A percentile compares a stretch with the other conserved stretches of the same genome.
phyloP scores from a whole-genome alignment of 2,797 vertebrate genomes.

The Karalla daura region DNA sequence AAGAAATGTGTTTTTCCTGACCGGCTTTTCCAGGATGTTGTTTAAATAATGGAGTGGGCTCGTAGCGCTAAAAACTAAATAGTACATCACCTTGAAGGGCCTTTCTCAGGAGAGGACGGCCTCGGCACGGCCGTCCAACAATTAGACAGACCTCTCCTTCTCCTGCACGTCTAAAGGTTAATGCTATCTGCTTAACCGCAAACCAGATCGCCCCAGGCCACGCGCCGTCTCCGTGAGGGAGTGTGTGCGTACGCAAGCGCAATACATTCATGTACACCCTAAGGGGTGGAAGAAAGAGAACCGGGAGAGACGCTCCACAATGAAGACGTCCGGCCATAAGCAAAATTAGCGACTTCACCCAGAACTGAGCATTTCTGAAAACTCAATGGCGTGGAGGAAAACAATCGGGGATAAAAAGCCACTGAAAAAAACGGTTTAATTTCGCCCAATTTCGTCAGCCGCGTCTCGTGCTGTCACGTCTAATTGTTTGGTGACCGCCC shows the following conservation, averaged over 20 bases:
- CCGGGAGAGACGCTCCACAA: conserved; percentile 19
- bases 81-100: conserved; percentile 88
- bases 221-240: conserved; percentile 32
- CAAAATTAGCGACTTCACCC: conserved; percentile 15
- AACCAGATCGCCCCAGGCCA: conserved; percentile 85
- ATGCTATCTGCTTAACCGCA: conserved; percentile 86
- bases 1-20: conserved; percentile 92
- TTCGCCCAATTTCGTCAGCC: conserved; percentile 8
- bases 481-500: conserved; percentile 39
- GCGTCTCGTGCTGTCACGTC: conserved; percentile 2
- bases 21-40: conserved; percentile 85
- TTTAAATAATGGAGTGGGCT: conserved; percentile 96
- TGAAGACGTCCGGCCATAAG: conserved; percentile 2
- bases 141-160: conserved; percentile 83
- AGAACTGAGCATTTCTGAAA: not conserved
- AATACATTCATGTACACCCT: conserved; percentile 56
- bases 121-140: conserved; percentile 83
- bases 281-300: conserved; percentile 52
- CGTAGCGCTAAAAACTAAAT: conserved; percentile 88
- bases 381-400: no score
- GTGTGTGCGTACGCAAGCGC: conserved; percentile 23
- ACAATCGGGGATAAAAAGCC: no score
- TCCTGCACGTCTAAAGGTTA: conserved; percentile 82
- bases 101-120: conserved; percentile 86
- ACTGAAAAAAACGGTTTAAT: conserved; percentile 10